phyloP scores from a whole-genome alignment of 53 echinoderm and acorn worm species.

The Holothuria leucospilota region DNA sequence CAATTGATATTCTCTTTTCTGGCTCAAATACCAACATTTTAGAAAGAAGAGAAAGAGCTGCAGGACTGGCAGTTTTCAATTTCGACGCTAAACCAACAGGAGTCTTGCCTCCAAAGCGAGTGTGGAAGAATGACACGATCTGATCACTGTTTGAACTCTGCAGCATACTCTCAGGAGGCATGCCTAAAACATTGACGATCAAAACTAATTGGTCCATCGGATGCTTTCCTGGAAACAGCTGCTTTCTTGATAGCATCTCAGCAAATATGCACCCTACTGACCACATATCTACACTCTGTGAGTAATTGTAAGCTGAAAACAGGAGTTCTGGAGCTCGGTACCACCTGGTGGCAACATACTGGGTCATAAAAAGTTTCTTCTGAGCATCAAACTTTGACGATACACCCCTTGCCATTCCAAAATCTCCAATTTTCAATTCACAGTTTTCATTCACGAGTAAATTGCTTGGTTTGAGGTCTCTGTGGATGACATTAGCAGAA shows the following conservation, averaged over 20 bases:
- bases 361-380: constrained; percentile 90
- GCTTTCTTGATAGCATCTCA: constrained; percentile 91
- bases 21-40: constrained; percentile 94
- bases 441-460: constrained; percentile 96
- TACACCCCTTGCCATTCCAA: constrained; percentile 91
- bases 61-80: constrained; percentile 61
- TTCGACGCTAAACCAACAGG: constrained; percentile 68
- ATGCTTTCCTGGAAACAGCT: constrained; percentile 96
- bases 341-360: constrained; percentile 98
- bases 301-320: constrained; percentile 84
- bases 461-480: constrained; percentile 97
- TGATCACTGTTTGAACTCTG: constrained; percentile 82
- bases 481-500: constrained; percentile 96
- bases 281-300: constrained; percentile 96
- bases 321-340: constrained; percentile 97
- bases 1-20: constrained; percentile 74
- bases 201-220: constrained; percentile 88
- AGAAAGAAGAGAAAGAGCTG: constrained; percentile 79
- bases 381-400: constrained; percentile 61
- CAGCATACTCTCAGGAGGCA: constrained; percentile 92
- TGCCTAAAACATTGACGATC: constrained; percentile 85
- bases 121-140: constrained; percentile 87
- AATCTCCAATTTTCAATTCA: constrained; percentile 85
- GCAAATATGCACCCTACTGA: constrained; percentile 98
- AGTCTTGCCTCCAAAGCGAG: constrained; percentile 77